Evolutionary conservation across 2,888 invertebrate genomes (phyloP), one percentile per base, ranked within the genome.

Genomic region (Athripsodes cinereus): DNA sequence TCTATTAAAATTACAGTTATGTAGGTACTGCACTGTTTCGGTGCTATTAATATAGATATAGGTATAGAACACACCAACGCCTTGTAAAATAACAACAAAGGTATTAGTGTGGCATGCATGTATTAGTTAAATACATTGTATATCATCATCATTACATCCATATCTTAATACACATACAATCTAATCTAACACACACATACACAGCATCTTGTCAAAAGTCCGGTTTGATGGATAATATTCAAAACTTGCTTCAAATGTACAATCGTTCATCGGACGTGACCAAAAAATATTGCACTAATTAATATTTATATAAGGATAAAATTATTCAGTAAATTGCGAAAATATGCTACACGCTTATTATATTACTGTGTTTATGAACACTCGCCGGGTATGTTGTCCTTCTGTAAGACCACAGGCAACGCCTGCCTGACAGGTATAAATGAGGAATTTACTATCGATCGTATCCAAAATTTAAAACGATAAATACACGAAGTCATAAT

Each of bases 351-450:
- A 6, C 26, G 10, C 3, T 10, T 26, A 6, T 26, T 26, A 26
- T 26, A 26, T 26, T 6, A 26, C 13, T 40, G 40, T 40, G 40
- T 40, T 40, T 40, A 40, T 40, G 40, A 40, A 16, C 13, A 13
- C 20, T 48, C 44, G 59, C 59, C 59, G 59, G 59, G 58, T 58
- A 58, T 53, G 49, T 58, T 58, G 54, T 54, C 54, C 58, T 55
- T 54, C 19, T 47, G n/a, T n/a, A n/a, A n/a, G n/a, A n/a, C n/a
- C n/a, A 48, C 48, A 59, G 59, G 26, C 59, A 59, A 59, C 59
- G 59, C 59, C 59, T 59, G 59, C 59, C 44, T 59, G 59, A 59
- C 59, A 59, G 59, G 48, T 55, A 55, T 52, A 13, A 40, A 40
- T n/a, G 13, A 8, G 13, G 13, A 16, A 8, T 13, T 40, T 13